phyloP scores from a whole-genome alignment of 2,113 vertebrate genomes.

The Datnioides undecimradiatus region DNA sequence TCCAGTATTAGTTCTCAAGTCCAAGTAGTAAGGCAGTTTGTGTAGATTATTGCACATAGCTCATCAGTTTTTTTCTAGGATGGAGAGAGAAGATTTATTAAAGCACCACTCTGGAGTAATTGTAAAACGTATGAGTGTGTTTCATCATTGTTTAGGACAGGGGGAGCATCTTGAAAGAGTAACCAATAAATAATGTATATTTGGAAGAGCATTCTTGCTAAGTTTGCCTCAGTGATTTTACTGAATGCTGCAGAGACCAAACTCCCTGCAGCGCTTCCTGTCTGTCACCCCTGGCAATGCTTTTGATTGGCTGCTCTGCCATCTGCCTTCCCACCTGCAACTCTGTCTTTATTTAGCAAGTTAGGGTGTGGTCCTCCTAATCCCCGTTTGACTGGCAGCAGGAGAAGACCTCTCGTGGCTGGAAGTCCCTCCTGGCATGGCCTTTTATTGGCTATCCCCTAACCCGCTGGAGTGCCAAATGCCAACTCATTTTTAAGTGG shows the following conservation, averaged over 20 bases:
- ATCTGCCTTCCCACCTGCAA: slow-evolving; percentile 77
- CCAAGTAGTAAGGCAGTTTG: not conserved
- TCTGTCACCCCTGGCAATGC: slow-evolving; percentile 79
- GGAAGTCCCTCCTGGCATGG: slow-evolving; percentile 75
- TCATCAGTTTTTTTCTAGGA: not conserved
- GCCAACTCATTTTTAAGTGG: slow-evolving; percentile 66
- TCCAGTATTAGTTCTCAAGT: not conserved
- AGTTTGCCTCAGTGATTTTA: slow-evolving; percentile 32
- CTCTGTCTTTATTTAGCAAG: slow-evolving; percentile 74
- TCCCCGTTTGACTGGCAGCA: slow-evolving; percentile 85
- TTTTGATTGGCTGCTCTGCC: slow-evolving; percentile 73
- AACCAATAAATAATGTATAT: not conserved
- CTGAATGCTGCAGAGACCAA: slow-evolving; percentile 26
- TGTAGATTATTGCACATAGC: not conserved
- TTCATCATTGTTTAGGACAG: not conserved
- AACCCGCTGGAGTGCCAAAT: slow-evolving; percentile 63
- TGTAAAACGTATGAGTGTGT: not conserved
- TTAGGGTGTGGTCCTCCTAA: slow-evolving; percentile 78
- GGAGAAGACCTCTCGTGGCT: slow-evolving; percentile 77
- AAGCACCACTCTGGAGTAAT: not conserved
- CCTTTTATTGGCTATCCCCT: slow-evolving; percentile 67
- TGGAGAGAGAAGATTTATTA: not conserved
- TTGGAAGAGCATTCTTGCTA: not conserved
- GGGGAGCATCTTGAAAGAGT: not conserved
- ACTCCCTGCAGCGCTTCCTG: slow-evolving; percentile 63